phyloP scores from a whole-genome alignment of 2,888 invertebrate species.

The Agrotis segetum region DNA sequence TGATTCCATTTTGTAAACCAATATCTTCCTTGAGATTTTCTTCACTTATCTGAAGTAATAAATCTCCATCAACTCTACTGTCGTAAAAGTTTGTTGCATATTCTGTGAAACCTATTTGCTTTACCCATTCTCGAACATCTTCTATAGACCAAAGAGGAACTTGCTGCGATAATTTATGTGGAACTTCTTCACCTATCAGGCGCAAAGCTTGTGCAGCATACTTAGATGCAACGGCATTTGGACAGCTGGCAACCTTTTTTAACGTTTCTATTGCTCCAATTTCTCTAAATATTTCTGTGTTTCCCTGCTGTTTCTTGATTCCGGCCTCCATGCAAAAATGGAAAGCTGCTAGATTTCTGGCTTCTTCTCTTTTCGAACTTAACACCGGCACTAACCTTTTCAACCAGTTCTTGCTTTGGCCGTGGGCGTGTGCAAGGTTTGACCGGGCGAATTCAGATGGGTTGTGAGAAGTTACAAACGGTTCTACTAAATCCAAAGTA shows the following conservation, averaged over 20 bases:
- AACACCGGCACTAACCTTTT: slow-evolving; percentile 98
- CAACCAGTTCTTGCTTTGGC: slow-evolving; percentile 98
- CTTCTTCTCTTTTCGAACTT: slow-evolving; percentile 98
- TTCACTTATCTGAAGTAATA: slow-evolving; percentile 97
- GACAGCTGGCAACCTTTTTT: slow-evolving; percentile 99
- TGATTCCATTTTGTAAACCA: slow-evolving; percentile 97
- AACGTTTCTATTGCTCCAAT: slow-evolving; percentile 98
- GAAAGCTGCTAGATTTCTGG: slow-evolving; percentile 98
- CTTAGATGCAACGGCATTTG: slow-evolving; percentile 99
- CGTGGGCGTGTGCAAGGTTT: slow-evolving; percentile 97
- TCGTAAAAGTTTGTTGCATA: slow-evolving; percentile 96
- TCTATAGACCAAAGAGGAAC: slow-evolving; percentile 99
- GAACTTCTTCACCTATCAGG: slow-evolving; percentile 98
- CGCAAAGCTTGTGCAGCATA: slow-evolving; percentile 98
- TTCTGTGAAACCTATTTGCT: slow-evolving; percentile 98
- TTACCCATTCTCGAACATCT: slow-evolving; percentile 99
- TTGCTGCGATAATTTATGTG: slow-evolving; percentile 99
- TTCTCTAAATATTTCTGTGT: slow-evolving; percentile 97
- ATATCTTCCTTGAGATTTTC: slow-evolving; percentile 98
- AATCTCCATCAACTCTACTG: slow-evolving; percentile 99
- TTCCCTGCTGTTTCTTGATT: slow-evolving; percentile 98
- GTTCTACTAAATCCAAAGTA: slow-evolving; percentile 98
- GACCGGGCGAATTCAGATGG: slow-evolving; percentile 98
- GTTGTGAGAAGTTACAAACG: slow-evolving; percentile 98
- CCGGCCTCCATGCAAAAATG: slow-evolving; percentile 99